These are phyloP conservation scores for Heliocidaris tuberculata DNA, from an alignment of 35 echinoderm and acorn worm species.

Conservation along the genomic window DNA sequence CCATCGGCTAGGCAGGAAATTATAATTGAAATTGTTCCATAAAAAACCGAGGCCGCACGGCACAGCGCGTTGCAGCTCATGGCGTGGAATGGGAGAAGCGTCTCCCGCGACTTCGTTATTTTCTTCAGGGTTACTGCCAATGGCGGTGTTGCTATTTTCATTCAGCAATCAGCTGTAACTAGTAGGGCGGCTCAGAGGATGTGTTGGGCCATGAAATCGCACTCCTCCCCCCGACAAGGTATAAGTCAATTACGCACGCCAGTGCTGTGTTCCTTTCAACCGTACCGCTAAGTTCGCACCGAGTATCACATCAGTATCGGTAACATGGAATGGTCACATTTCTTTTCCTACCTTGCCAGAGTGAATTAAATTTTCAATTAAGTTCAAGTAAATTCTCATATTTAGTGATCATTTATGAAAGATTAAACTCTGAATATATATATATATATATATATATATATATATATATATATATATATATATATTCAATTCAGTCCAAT, in stretches of 20 bases:
- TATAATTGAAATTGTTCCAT: not conserved
- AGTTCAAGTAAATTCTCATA: not conserved
- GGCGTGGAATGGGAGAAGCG: not conserved
- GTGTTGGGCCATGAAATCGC: not conserved
- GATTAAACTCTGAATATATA: not conserved
- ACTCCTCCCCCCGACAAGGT: not conserved
- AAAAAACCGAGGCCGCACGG: not conserved
- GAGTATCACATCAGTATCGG: not conserved
- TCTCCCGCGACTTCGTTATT: not conserved
- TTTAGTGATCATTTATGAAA: not conserved
- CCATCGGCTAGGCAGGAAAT: not conserved
- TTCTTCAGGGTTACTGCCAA: not conserved
- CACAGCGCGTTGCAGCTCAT: not conserved
- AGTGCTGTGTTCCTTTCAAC: not conserved
- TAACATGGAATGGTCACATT: not conserved
- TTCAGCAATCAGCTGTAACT: constrained; percentile 1
- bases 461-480: too few species aligned
- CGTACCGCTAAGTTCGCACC: not conserved
- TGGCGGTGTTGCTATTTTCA: not conserved
- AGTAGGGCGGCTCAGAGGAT: not conserved
- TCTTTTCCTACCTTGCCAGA: not conserved
- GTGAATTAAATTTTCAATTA: not conserved
- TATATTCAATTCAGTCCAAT: too few species aligned
- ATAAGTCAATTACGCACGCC: not conserved
- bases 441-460: too few species aligned